phyloP scores from a whole-genome alignment of 2,113 vertebrate species.

The Catagonus wagneri region DNA sequence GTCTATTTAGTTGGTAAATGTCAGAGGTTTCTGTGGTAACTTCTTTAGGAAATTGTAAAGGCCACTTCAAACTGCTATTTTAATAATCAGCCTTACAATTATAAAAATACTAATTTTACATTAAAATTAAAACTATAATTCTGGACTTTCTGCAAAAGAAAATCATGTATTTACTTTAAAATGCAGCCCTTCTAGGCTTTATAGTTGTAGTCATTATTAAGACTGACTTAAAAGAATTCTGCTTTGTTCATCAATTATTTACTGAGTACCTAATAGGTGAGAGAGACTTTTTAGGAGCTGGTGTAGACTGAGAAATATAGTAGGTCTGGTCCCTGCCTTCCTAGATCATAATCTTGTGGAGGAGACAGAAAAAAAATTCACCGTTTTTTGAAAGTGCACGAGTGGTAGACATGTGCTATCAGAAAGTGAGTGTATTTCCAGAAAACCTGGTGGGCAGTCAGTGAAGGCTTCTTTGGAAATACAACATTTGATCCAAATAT shows the following conservation, averaged over 20 bases:
- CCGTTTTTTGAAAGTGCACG: neutral
- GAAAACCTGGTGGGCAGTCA: neutral
- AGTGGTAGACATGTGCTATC: neutral
- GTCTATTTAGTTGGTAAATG: conserved; percentile 89
- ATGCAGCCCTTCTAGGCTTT: neutral
- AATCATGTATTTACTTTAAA: conserved; percentile 26
- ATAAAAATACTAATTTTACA: conserved; percentile 59
- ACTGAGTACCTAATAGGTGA: neutral
- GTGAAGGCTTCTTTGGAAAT: neutral
- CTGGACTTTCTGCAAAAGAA: conserved; percentile 23
- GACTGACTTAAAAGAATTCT: neutral
- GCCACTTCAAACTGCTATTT: conserved; percentile 86
- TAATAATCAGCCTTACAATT: conserved; percentile 82
- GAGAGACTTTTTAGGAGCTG: neutral
- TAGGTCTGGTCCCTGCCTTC: neutral
- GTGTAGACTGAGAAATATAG: neutral
- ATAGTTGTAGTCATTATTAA: neutral
- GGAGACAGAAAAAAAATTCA: neutral
- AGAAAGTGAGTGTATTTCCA: neutral
- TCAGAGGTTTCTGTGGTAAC: conserved; percentile 88
- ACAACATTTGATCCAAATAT: neutral
- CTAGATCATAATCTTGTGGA: neutral
- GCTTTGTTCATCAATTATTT: neutral
- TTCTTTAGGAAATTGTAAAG: conserved; percentile 88
- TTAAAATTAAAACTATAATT: conserved; percentile 46